Percentiles rank a stretch among this genome's conserved stretches.
These are phyloP conservation scores for Heterochromis multidens DNA, from an alignment of 2,113 vertebrate species.

Conservation along the genomic window DNA sequence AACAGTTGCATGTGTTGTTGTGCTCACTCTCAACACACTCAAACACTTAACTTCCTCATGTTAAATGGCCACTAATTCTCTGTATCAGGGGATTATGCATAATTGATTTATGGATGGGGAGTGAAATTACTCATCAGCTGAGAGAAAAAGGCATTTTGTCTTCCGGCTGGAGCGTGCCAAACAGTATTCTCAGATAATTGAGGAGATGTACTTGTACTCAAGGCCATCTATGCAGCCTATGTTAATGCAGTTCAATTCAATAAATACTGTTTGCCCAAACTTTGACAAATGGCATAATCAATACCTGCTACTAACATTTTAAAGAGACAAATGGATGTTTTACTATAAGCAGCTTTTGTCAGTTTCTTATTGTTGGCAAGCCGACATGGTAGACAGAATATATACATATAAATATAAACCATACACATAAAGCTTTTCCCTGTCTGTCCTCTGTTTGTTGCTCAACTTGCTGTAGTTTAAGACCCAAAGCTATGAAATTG, in stretches of 20 bases:
- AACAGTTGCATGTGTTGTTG: conserved; percentile 19
- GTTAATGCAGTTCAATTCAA: neutral
- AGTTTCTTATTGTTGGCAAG: neutral
- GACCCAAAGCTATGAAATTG: neutral
- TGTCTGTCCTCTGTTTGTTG: neutral
- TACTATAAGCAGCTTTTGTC: neutral
- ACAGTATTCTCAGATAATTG: conserved; percentile 44
- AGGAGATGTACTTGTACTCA: neutral
- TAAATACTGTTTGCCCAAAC: neutral
- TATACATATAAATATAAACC: neutral
- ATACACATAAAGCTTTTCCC: neutral
- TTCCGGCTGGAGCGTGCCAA: conserved; percentile 30
- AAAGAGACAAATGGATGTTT: neutral
- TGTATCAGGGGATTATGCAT: conserved; percentile 74
- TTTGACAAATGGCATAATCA: neutral
- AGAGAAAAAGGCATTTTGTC: conserved; percentile 48
- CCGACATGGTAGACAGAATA: neutral
- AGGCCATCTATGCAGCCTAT: neutral
- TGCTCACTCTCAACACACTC: conserved; percentile 16
- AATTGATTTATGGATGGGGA: conserved; percentile 78
- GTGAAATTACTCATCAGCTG: conserved; percentile 68
- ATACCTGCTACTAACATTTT: neutral
- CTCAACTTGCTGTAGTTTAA: neutral
- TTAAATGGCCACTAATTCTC: conserved; percentile 68
- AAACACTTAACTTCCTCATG: conserved; percentile 51